Percentiles rank a stretch among this genome's conserved stretches.
These are phyloP conservation scores for Eueides isabella DNA, from an alignment of 1,140 invertebrate genomes.

Conservation along the genomic window DNA sequence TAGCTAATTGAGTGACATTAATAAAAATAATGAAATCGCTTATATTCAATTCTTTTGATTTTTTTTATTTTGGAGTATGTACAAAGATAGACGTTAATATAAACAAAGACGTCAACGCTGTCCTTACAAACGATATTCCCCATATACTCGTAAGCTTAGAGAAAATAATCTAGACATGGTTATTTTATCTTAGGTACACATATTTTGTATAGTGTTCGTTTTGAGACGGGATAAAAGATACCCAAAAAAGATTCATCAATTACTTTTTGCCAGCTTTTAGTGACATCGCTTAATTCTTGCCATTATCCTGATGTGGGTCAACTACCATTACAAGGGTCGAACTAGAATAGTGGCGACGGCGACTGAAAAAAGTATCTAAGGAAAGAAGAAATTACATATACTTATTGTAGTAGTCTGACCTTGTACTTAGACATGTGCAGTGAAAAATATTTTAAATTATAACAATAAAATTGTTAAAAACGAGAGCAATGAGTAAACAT, in stretches of 20 bases:
- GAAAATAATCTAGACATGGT: too few relatives aligned
- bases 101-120: too few relatives aligned
- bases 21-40: too few relatives aligned
- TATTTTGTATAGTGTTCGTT: not conserved
- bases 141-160: not conserved
- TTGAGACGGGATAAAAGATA: not conserved
- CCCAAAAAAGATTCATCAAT: slow-evolving; percentile 14
- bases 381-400: not conserved
- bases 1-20: not conserved
- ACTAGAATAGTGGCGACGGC: not conserved
- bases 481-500: not conserved
- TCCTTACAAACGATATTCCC: too few relatives aligned
- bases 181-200: not conserved
- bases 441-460: not conserved
- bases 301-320: slow-evolving; percentile 25
- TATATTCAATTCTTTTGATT: too few relatives aligned
- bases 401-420: not conserved
- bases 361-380: not conserved
- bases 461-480: not conserved
- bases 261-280: slow-evolving; percentile 18
- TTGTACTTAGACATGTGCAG: not conserved
- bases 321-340: slow-evolving; percentile 12
- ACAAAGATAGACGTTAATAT: too few relatives aligned
- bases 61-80: too few relatives aligned
- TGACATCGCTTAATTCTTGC: slow-evolving; percentile 16